Evolutionary conservation across 2,888 invertebrate species (phyloP).

Genomic region (Eupithecia inturbata): DNA sequence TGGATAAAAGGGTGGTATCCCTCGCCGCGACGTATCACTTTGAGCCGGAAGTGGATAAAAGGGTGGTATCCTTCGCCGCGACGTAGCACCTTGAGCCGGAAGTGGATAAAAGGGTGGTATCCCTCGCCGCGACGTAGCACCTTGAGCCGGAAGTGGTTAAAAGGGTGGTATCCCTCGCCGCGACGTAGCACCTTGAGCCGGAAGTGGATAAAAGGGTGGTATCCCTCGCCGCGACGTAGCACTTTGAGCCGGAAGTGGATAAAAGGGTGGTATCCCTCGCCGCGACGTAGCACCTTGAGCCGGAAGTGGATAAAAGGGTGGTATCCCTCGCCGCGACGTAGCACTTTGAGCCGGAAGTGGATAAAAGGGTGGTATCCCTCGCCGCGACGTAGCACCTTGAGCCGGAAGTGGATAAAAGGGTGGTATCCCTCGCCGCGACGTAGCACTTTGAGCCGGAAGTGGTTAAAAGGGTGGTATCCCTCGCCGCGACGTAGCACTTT

Average conservation of each 20-base stretch:
- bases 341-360: slow-evolving; percentile 12
- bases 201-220: slow-evolving; percentile 20
- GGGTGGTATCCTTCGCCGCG: no score
- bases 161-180: no score
- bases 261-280: no score
- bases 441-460: slow-evolving; percentile 10
- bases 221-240: neutral
- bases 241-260: slow-evolving; percentile 15
- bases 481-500: slow-evolving; percentile 7
- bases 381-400: slow-evolving; percentile 4
- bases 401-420: slow-evolving; percentile 17
- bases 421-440: no score
- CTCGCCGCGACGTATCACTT: slow-evolving; percentile 9
- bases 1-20: slow-evolving; percentile 23
- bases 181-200: slow-evolving; percentile 1
- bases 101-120: slow-evolving; percentile 22
- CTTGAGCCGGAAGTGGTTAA: slow-evolving; percentile 11
- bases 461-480: slow-evolving; percentile 20
- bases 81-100: slow-evolving; percentile 1
- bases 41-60: slow-evolving; percentile 11
- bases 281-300: slow-evolving; percentile 5
- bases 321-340: no score
- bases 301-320: slow-evolving; percentile 18
- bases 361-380: slow-evolving; percentile 21
- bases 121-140: slow-evolving; percentile 7